Evolutionary conservation across 1,140 invertebrate genomes (phyloP), one percentile per base, ranked within the genome.

Genomic region (Odontomachus brunneus): DNA sequence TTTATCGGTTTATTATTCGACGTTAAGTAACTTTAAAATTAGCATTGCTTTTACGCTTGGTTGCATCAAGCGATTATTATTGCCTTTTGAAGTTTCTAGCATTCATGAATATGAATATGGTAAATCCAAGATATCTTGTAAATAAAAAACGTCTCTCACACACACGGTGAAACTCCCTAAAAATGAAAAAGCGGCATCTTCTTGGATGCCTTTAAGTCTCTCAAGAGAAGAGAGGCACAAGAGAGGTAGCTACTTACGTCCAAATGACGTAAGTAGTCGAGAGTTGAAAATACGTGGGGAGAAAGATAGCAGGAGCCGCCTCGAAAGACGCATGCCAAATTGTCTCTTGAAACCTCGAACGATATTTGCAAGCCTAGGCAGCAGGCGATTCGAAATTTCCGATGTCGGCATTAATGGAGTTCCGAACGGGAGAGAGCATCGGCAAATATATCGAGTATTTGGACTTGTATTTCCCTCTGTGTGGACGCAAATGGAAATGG

Each of bases 341-440:
- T 69, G 51, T 59, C 22, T 69, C 33, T 80, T 80, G 53, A 80
- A 80, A 57, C 33, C 51, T 66, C 22, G 14, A 57, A 53, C 33
- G 22, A 44, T 80, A 80, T 80, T 80, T 71, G 62, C 74, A 53
- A 66, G 24, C 14, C 3, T 71, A 67, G 22, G 3, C 29, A 48
- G 65, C 4, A 19, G 24, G 17, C n/a, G 24, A 57, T 26, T 55
- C 22, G 53, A 80, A 71, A 80, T 80, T 80, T 57, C 24, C 51
- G 17, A 55, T 53, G 22, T 57, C 44, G 48, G 22, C 65, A 59
- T 80, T 69, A 69, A 69, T 71, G 65, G 65, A 69, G 17, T 44
- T 67, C 53, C 53, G 33, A 67, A 29, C n/a, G 29, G 22, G 26
- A 65, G 2, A 66, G 26, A 51, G 14, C 19, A 38, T 78, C 19